Evolutionary conservation across 2,888 invertebrate genomes (phyloP).

Genomic region (Cyclophora punctaria): DNA sequence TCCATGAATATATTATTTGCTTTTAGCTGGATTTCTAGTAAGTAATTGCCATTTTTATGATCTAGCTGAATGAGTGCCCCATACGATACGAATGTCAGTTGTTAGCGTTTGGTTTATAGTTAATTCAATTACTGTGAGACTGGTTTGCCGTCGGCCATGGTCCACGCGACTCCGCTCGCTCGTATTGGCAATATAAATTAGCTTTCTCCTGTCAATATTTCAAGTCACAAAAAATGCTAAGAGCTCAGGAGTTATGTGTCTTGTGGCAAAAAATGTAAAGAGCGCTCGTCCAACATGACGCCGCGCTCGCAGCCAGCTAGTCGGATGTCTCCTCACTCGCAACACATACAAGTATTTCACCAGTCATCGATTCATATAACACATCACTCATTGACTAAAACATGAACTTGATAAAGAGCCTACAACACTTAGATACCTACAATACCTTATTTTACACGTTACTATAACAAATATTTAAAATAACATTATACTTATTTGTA

Average conservation of each 20-base stretch:
- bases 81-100: conserved; percentile 3
- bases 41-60: not conserved
- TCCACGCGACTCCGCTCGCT: conserved; percentile 14
- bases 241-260: conserved; percentile 26
- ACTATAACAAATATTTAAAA: too few relatives aligned
- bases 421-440: too few relatives aligned
- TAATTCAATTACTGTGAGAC: conserved; percentile 12
- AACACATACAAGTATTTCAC: conserved; percentile 45
- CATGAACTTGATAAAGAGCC: not conserved
- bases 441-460: too few relatives aligned
- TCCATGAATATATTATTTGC: not conserved
- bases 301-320: conserved; percentile 14
- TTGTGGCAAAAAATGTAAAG: conserved; percentile 40
- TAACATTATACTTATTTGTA: too few relatives aligned
- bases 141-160: conserved; percentile 9
- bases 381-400: not conserved
- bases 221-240: conserved; percentile 36
- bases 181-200: conserved; percentile 21
- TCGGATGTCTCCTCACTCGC: conserved; percentile 53
- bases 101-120: conserved; percentile 4
- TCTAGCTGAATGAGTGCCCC: not conserved
- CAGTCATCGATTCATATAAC: not conserved
- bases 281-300: conserved; percentile 4
- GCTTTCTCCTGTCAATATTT: conserved; percentile 58
- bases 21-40: not conserved